Evolutionary conservation across 2,888 invertebrate genomes (phyloP).

Genomic region (Meta bourneti): DNA sequence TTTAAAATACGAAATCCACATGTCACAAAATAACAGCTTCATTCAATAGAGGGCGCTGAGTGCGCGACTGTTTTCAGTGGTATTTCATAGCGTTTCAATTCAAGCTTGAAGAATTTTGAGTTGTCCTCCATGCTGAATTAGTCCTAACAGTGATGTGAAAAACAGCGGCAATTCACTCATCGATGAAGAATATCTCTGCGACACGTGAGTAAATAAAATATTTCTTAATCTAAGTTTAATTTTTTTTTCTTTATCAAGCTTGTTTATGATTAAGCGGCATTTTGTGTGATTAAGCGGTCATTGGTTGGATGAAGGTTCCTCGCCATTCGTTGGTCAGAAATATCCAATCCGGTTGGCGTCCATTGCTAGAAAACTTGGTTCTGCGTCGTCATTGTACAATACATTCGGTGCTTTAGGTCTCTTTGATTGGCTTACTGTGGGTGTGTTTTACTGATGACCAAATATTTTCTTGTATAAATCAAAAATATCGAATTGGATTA

Average conservation of each 20-base stretch:
- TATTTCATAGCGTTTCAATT: not conserved
- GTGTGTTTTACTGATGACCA: slow-evolving; percentile 9
- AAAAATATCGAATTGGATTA: not conserved
- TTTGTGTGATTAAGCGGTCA: slow-evolving; percentile 72
- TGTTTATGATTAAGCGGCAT: slow-evolving; percentile 70
- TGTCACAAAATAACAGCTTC: no score
- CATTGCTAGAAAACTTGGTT: slow-evolving; percentile 71
- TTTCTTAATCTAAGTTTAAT: not conserved
- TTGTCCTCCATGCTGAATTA: slow-evolving; percentile 46
- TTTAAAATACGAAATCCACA: no score
- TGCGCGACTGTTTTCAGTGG: not conserved
- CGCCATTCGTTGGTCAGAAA: slow-evolving; percentile 75
- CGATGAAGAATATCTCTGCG: not conserved
- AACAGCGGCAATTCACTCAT: no score
- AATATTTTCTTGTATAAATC: not conserved
- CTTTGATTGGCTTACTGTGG: slow-evolving; percentile 58
- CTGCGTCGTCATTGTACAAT: slow-evolving; percentile 63
- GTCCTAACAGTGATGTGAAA: not conserved
- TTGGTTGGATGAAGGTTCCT: slow-evolving; percentile 70
- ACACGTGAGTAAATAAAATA: slow-evolving; percentile 14
- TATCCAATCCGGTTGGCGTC: slow-evolving; percentile 76
- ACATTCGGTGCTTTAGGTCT: slow-evolving; percentile 17
- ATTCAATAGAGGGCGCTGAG: slow-evolving; percentile 27
- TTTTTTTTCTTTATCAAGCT: slow-evolving; percentile 25
- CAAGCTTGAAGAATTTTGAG: not conserved